Base-by-base conservation (phyloP, 2,888 invertebrate genomes). In the Rugalucina vietnamica region DNA sequence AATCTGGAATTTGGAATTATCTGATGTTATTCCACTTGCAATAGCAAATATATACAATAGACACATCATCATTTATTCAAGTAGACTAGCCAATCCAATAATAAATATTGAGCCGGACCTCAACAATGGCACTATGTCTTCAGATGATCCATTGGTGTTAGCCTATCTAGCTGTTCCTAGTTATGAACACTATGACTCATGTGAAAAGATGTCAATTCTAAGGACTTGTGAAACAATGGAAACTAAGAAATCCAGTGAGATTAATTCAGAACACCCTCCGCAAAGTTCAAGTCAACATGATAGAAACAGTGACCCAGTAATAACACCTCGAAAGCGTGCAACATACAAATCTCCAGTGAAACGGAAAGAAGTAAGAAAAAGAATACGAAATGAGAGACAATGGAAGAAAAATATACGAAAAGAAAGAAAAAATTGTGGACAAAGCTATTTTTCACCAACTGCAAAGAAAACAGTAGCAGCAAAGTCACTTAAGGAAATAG, bases 351-450 rank as follows among this genome's bases (percentile, higher is more conserved):
- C 70, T 34, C 65, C 65, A 4, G 12, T 24, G 14, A 79, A 79
- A 37, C 39, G 14, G 36, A 79, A 60, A 32, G 14, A 18, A 36
- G 21, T 24, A 5, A 12, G 79, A 3, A 79, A 74, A 65, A 74
- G 54, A 34, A 75, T 43, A 43, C 21, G 36, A 49, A 79, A 79
- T 32, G 37, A 43, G 4, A 2, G 18, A 14, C 24, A 60, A 37
- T 74, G 79, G 79, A 79, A 74, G 27, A 79, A 79, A 69, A 65
- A 29, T 34, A 49, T 75, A 1, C 29, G 79, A 8, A 79, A 79
- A 74, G 14, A 29, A 3, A 49, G 43, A 12, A 60, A 39, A 34
- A 65, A 57, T 29, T 74, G 43, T 21, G 79, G 79, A 14, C 39
- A 79, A 65, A 49, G 37, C 21, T 79, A 79, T 43, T 24, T 79